These are phyloP conservation scores for Minunthozetes semirufus DNA, from an alignment of 2,888 invertebrate genomes.

Conservation along the genomic window DNA sequence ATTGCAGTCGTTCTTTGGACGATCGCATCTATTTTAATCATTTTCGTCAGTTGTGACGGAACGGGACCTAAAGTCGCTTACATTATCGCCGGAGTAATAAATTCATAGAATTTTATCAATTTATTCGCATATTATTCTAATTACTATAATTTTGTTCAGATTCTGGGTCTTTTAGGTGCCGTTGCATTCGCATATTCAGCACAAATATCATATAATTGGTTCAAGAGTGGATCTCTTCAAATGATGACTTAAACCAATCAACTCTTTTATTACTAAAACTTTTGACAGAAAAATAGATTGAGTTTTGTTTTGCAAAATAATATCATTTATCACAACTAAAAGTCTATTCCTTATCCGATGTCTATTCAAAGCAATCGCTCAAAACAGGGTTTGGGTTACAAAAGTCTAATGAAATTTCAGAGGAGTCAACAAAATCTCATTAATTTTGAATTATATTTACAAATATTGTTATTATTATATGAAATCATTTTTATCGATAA, in stretches of 20 bases:
- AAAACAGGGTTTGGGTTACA: too few relatives aligned
- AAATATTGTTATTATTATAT: too few relatives aligned
- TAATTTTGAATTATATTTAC: too few relatives aligned
- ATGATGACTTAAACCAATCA: background rate
- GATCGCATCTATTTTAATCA: slow-evolving; percentile 33
- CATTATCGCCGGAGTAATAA: slow-evolving; percentile 35
- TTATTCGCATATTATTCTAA: background rate
- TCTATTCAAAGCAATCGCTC: background rate
- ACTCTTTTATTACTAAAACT: background rate
- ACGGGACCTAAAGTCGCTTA: slow-evolving; percentile 34
- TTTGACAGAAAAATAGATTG: background rate
- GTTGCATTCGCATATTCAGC: slow-evolving; percentile 35
- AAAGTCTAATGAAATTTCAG: too few relatives aligned
- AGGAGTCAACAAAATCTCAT: too few relatives aligned
- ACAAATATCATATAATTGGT: slow-evolving; percentile 36
- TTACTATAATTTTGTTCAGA: slow-evolving; percentile 10
- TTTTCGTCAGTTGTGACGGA: slow-evolving; percentile 34
- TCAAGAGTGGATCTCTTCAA: slow-evolving; percentile 28
- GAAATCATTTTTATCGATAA: too few relatives aligned
- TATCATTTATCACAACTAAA: slow-evolving; percentile 3
- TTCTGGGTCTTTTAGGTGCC: slow-evolving; percentile 31
- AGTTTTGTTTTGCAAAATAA: background rate
- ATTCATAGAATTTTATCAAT: background rate
- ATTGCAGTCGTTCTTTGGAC: slow-evolving; percentile 30
- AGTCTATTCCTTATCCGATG: background rate